These are phyloP conservation scores for Corythaixoides concolor DNA, from an alignment of 2,113 vertebrate species.

Conservation along the genomic window DNA sequence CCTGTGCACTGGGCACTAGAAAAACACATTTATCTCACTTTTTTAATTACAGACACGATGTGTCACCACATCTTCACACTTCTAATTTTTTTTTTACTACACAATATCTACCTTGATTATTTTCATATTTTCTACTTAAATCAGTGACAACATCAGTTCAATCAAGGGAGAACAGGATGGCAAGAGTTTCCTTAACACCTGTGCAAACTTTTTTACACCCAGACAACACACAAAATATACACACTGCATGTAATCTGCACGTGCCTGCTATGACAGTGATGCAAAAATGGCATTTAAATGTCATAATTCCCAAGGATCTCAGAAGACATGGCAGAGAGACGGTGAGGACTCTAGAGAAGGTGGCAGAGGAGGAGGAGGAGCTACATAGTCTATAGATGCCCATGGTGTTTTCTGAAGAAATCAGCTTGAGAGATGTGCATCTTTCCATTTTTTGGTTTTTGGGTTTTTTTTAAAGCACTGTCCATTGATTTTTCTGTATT, in stretches of 20 bases:
- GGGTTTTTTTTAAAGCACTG: not conserved
- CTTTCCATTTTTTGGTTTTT: too few relatives aligned
- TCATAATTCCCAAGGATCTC: not conserved
- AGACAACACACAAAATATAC: fast-evolving
- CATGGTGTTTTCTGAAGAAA: not conserved
- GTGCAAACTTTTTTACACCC: fast-evolving
- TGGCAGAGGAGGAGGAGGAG: not conserved
- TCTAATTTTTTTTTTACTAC: not conserved
- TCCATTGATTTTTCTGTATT: not conserved
- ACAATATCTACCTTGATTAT: not conserved
- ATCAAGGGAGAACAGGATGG: not conserved
- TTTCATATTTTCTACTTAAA: not conserved
- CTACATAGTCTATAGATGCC: not conserved
- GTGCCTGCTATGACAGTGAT: fast-evolving
- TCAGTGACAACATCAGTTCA: too few relatives aligned
- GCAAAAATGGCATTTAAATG: not conserved
- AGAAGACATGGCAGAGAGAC: fast-evolving
- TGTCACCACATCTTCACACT: not conserved
- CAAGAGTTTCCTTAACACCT: not conserved
- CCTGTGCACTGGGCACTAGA: not conserved
- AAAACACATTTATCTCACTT: not conserved
- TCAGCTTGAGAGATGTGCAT: not conserved
- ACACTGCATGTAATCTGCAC: fast-evolving
- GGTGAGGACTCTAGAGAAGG: not conserved
- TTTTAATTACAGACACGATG: not conserved